Evolutionary conservation across 2,888 invertebrate species (phyloP).

Genomic region (Dryococelus australis): DNA sequence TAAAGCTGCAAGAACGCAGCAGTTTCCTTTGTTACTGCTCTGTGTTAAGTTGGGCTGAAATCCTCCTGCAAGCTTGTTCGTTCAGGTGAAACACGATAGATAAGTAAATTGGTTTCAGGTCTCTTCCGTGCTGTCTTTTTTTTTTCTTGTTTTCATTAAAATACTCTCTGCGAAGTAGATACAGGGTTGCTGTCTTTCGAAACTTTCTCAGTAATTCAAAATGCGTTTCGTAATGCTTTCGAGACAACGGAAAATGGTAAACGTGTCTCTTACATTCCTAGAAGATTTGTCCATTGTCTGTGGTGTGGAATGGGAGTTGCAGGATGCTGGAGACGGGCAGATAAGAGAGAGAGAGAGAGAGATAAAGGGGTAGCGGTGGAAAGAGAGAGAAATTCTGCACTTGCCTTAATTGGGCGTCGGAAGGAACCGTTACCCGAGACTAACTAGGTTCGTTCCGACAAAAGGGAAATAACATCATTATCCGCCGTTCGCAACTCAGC

Average conservation of each 20-base stretch:
- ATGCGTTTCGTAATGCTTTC: neutral
- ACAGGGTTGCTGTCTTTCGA: neutral
- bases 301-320: neutral
- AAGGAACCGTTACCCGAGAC: neutral
- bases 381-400: neutral
- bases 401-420: neutral
- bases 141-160: neutral
- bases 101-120: too few relatives aligned
- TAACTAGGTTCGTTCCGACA: neutral
- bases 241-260: neutral
- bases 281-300: constrained; percentile 2
- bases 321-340: neutral
- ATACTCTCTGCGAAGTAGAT: neutral
- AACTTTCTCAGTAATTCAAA: neutral
- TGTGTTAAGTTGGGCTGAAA: too few relatives aligned
- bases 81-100: too few relatives aligned
- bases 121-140: too few relatives aligned
- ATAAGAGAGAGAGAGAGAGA: neutral
- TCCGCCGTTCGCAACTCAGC: neutral
- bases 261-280: neutral
- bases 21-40: too few relatives aligned
- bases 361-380: neutral
- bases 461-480: constrained; percentile 9
- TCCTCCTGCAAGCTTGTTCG: too few relatives aligned
- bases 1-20: too few relatives aligned